Evolutionary conservation across 2,113 vertebrate species (phyloP).

Genomic region (Plectropomus leopardus): DNA sequence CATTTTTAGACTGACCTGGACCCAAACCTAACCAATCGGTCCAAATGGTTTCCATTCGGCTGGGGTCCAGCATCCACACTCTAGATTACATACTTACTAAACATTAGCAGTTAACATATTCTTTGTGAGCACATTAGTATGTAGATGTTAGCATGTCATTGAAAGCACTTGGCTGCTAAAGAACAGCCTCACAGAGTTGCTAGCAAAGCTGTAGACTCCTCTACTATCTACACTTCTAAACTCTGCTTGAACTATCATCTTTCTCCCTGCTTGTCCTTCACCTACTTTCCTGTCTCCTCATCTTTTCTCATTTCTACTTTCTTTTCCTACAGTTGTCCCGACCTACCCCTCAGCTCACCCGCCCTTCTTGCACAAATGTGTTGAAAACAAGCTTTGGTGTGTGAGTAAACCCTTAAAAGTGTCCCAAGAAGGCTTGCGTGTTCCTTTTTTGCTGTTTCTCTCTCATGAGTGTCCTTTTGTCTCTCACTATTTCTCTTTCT

Average conservation of each 20-base stretch:
- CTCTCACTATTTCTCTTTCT: constrained; percentile 10
- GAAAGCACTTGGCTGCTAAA: background rate
- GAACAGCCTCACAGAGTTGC: background rate
- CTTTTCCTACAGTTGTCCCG: background rate
- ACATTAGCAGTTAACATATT: background rate
- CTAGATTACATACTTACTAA: too few relatives aligned
- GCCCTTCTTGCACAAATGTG: background rate
- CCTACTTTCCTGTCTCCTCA: background rate
- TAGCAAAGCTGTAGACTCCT: background rate
- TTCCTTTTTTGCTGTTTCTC: background rate
- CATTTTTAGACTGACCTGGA: too few relatives aligned
- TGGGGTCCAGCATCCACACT: background rate
- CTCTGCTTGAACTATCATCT: background rate
- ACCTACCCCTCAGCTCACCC: constrained; percentile 8
- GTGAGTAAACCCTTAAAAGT: constrained; percentile 47
- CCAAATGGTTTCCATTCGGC: too few relatives aligned
- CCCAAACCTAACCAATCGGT: too few relatives aligned
- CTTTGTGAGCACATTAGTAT: background rate
- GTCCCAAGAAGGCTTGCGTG: constrained; percentile 1
- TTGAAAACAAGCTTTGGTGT: background rate
- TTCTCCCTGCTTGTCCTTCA: background rate
- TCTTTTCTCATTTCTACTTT: background rate
- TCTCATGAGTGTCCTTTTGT: background rate
- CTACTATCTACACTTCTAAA: background rate
- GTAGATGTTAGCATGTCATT: background rate